Base-by-base conservation (phyloP, 1,140 invertebrate species). In the Triops longicaudatus region DNA sequence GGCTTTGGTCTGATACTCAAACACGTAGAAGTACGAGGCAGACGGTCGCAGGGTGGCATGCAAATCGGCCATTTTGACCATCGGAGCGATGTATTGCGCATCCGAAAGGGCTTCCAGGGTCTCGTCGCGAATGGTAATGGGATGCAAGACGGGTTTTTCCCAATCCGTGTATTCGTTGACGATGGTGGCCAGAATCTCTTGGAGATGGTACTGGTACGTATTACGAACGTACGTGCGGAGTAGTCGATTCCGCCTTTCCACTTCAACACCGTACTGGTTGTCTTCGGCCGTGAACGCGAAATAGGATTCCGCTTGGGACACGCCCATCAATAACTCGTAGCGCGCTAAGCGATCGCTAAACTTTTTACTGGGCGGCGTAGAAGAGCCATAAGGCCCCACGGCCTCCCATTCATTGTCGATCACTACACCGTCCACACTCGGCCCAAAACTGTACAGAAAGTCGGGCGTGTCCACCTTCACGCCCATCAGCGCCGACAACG, bases 161-260 rank as follows among this genome's bases (percentile, higher is more conserved):
- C 96, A 98, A 83, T 98, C 95, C 2, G 95, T 98, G 84, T 99
- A 99, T 83, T 98, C 95, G 84, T 98, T 98, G 79, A 98, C 92
- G 6, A 90, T 84, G 14, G 88, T 87, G 27, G 88, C 85, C 76
- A 86, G 86, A 71, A 90, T 87, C 81, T 89, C 88, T 79, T 87
- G 85, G 73, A 87, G 81, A 80, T 89, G 87, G 78, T 80, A 96
- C 82, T 91, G 92, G 81, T 82, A 86, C 7, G 86, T 82, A 81
- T 89, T 89, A 71, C 88, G 82, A 0, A 90, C 87, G 43, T 88
- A 85, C 0, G 87, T 88, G 14, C 86, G 80, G 9, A 88, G 80
- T 11, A 88, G 84, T 74, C 85, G 81, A 37, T 84, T 83, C 72
- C 88, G 85, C 72, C 86, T 79, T 28, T 84, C 81, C 31, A 83